These are phyloP conservation scores for Mesocentrotus franciscanus DNA, from an alignment of 53 echinoderm and acorn worm species.

Conservation along the genomic window DNA sequence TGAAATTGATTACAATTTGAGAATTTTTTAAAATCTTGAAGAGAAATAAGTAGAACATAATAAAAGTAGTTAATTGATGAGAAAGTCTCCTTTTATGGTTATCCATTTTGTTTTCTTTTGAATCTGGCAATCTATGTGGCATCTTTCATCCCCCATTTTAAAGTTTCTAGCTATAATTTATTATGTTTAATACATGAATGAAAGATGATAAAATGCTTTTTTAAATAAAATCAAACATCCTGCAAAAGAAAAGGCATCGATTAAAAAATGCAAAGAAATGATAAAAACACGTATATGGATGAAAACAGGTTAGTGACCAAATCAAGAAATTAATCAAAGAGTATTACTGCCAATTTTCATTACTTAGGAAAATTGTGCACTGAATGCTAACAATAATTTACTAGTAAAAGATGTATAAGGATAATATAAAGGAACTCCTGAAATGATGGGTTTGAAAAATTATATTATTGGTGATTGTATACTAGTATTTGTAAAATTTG, in stretches of 20 bases:
- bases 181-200: not conserved
- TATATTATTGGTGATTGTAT: too few relatives aligned
- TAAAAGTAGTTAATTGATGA: not conserved
- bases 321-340: not conserved
- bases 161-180: not conserved
- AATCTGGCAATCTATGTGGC: not conserved
- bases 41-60: not conserved
- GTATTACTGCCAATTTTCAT: too few relatives aligned
- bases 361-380: too few relatives aligned
- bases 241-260: not conserved
- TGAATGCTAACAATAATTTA: too few relatives aligned
- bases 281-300: not conserved
- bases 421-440: too few relatives aligned
- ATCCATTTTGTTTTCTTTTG: not conserved
- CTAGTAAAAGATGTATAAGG: too few relatives aligned
- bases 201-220: slow-evolving; percentile 7
- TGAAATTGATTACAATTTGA: not conserved
- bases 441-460: too few relatives aligned
- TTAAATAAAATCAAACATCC: not conserved
- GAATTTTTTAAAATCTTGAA: not conserved
- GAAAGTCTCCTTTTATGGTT: not conserved
- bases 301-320: not conserved
- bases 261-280: not conserved
- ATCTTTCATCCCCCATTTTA: not conserved
- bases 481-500: too few relatives aligned